Conservation (phyloP, 2,888 invertebrate genomes). For the Lapara coniferarum region DNA sequence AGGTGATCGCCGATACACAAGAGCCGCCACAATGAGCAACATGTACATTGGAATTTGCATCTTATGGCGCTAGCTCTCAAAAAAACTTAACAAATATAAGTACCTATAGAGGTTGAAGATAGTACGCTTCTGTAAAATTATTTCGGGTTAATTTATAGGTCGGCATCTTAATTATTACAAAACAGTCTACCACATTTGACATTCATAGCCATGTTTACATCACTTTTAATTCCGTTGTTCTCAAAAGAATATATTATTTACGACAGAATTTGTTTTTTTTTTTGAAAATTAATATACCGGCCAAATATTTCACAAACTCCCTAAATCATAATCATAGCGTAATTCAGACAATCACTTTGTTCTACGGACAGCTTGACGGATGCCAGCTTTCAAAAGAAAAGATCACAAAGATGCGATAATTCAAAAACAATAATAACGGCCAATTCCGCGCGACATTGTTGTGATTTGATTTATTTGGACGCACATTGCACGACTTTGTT, state of each 20-base stretch:
- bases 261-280: not conserved
- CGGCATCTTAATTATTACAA: too few relatives aligned
- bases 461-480: conserved; percentile 53
- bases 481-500: conserved; percentile 24
- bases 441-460: conserved; percentile 63
- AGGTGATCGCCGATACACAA: too few relatives aligned
- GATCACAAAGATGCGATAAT: conserved; percentile 72
- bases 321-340: conserved; percentile 34
- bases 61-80: too few relatives aligned
- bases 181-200: too few relatives aligned
- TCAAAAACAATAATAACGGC: conserved; percentile 72
- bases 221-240: too few relatives aligned
- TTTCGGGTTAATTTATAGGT: too few relatives aligned
- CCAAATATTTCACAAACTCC: conserved; percentile 27
- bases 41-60: too few relatives aligned
- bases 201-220: too few relatives aligned
- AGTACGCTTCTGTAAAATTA: too few relatives aligned
- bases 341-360: conserved; percentile 53
- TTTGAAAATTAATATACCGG: conserved; percentile 8
- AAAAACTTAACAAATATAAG: too few relatives aligned
- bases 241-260: not conserved
- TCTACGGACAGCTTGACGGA: conserved; percentile 64
- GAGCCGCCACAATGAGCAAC: too few relatives aligned
- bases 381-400: conserved; percentile 72
- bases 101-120: too few relatives aligned